Base-by-base conservation (phyloP, 2,797 vertebrate species). In the Anguilla pacifica region DNA sequence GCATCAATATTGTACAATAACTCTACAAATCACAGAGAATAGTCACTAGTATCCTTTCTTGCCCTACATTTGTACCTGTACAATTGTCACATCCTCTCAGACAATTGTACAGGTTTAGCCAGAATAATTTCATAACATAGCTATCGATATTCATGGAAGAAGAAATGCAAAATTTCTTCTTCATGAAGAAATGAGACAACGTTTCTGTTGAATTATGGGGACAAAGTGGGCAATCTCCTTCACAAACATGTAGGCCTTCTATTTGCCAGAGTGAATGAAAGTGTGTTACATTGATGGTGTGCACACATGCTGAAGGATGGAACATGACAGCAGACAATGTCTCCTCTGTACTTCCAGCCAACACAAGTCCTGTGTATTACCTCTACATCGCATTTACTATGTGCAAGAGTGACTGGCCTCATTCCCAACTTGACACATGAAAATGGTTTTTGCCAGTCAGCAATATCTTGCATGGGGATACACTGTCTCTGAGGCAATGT, bases 401-500 rank as follows among this genome's bases (percentile, higher is more conserved):
- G 4, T n/a, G 46, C 43, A 82, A 46, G 22, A 51, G 43, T 25
- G 46, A 51, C 22, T 51, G 46, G 79, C 79, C 67, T 83, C 53
- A 67, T 49, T 77, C 67, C n/a, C 53, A 64, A 57, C 31, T 83
- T 82, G 59, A 25, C 81, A 79, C 53, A 72, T 85, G 53, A 87
- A 85, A 85, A 85, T 51, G 77, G 17, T 49, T 67, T 83, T 49
- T 83, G 46, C 49, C 82, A 86, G 87, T 86, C 88, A 87, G 88
- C 84, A 90, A 53, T 85, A 86, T 88, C 88, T 77, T 46, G 83
- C 55, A 86, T 57, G 74, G 39, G 35, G 67, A 84, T 46, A 61
- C 61, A 6, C 67, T 28, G 17, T 89, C 89, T 89, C 88, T 19
- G 51, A 87, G 84, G 90, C 49, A 81, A 87, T 43, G 88, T 79